Evolutionary conservation across 1,140 invertebrate species (phyloP).

Genomic region (Glossosoma conforme): DNA sequence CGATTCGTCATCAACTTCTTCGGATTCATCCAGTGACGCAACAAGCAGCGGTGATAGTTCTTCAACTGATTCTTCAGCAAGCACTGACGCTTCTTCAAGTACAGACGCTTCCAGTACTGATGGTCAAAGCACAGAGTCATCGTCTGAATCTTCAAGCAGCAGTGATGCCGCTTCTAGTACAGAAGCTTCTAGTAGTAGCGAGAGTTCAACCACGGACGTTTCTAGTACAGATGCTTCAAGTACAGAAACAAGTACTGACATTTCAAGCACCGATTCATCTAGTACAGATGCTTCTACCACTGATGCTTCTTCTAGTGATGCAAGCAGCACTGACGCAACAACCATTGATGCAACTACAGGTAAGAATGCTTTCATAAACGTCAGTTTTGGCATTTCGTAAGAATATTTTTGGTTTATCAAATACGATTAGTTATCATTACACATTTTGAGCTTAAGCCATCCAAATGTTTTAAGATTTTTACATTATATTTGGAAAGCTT

Average conservation of each 20-base stretch:
- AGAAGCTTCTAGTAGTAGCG: constrained; percentile 21
- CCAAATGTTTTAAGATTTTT: no score
- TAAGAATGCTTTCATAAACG: no score
- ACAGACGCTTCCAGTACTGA: constrained; percentile 17
- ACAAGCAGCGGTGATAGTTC: constrained; percentile 10
- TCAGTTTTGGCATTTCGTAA: no score
- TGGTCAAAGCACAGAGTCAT: constrained; percentile 12
- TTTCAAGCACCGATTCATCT: neutral
- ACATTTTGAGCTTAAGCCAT: no score
- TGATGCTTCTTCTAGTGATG: constrained; percentile 22
- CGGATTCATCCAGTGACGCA: constrained; percentile 11
- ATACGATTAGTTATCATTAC: no score
- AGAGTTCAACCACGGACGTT: constrained; percentile 12
- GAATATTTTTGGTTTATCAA: no score
- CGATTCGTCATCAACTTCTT: constrained; percentile 26
- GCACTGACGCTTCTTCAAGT: constrained; percentile 14
- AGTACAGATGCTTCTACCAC: constrained; percentile 19
- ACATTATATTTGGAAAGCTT: no score
- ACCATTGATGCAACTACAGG: no score
- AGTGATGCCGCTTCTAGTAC: constrained; percentile 22
- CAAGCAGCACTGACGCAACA: constrained; percentile 30
- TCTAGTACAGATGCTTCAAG: constrained; percentile 28
- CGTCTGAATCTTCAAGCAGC: constrained; percentile 15
- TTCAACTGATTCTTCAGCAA: constrained; percentile 27
- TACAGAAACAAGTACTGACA: constrained; percentile 16